Base-by-base conservation (phyloP, 2,888 invertebrate genomes). In the Athalia circularis region DNA sequence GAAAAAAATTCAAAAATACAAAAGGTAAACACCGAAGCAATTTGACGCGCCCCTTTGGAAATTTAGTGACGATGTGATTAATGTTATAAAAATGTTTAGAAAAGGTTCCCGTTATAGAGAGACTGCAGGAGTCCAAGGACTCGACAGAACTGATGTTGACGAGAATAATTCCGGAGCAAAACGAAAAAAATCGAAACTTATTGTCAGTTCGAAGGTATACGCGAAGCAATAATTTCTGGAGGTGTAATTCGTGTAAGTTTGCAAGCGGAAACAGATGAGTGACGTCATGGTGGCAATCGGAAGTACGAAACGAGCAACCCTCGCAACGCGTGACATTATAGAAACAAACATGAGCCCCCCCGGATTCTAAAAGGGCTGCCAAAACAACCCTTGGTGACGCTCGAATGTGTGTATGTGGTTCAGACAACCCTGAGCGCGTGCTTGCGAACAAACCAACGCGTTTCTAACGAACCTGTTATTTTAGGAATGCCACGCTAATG, bases 391-490 rank as follows among this genome's bases (percentile, higher is more conserved):
- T 79, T 72, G 72, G 72, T 57, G 45, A 68, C 50, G 54, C 11
- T 4, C 13, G 47, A 48, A 15, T 47, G 48, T 65, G 47, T 29
- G 65, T 65, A 48, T 13, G 15, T 3, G 5, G 48, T 13, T 13
- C 48, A 4, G 15, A 8, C 50, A 9, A 29, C 29, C 29, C 29
- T 29, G 29, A 29, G 29, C 29, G 29, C 29, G 54, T n/a, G n/a
- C 54, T n/a, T 47, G 72, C 52, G 67, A 13, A 43, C 59, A 47
- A 59, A 45, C 57, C 72, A 59, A 59, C 72, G 59, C 79, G 80
- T 80, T 83, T 82, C 79, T 80, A 80, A 81, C 81, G 80, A 83
- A 80, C 80, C 79, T 80, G 83, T 83, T 83, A 83, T 83, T 83
- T 83, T 80, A 83, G 81, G 83, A 83, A 83, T 80, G 76, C 65